Evolutionary conservation across 2,113 vertebrate species (phyloP).

Genomic region (Psammodynastes pulverulentus): DNA sequence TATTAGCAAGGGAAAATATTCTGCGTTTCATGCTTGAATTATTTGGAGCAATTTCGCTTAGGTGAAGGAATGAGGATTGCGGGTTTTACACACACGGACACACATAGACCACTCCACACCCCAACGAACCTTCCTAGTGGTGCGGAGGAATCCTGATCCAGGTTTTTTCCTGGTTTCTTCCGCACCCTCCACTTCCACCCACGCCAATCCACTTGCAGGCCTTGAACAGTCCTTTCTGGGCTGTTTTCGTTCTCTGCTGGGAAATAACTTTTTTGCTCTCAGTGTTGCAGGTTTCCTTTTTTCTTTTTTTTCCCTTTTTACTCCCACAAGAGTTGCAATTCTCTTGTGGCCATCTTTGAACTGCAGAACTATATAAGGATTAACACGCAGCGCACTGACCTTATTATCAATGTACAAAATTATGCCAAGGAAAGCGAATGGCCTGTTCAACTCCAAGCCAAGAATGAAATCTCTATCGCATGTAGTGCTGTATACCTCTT

Average conservation of each 20-base stretch:
- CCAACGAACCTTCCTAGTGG: neutral
- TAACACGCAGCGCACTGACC: too few relatives aligned
- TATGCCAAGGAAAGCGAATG: neutral
- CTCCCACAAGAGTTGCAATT: neutral
- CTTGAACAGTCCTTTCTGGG: neutral
- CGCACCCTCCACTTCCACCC: neutral
- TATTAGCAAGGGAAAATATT: neutral
- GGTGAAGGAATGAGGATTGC: neutral
- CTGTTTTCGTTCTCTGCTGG: neutral
- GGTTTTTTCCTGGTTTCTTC: neutral
- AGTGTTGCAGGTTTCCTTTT: neutral
- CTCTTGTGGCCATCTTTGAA: neutral
- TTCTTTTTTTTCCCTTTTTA: neutral
- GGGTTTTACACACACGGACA: neutral
- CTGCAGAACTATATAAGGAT: neutral
- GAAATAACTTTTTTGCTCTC: neutral
- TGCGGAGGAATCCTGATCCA: neutral
- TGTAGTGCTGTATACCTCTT: neutral
- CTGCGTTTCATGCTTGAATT: neutral
- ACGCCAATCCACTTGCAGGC: neutral
- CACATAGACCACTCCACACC: too few relatives aligned
- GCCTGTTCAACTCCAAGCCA: neutral
- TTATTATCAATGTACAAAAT: neutral
- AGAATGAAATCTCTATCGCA: neutral
- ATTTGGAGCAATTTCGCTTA: neutral